These are phyloP conservation scores for Anthoscopus minutus DNA, from an alignment of 2,113 vertebrate species.

Conservation along the genomic window DNA sequence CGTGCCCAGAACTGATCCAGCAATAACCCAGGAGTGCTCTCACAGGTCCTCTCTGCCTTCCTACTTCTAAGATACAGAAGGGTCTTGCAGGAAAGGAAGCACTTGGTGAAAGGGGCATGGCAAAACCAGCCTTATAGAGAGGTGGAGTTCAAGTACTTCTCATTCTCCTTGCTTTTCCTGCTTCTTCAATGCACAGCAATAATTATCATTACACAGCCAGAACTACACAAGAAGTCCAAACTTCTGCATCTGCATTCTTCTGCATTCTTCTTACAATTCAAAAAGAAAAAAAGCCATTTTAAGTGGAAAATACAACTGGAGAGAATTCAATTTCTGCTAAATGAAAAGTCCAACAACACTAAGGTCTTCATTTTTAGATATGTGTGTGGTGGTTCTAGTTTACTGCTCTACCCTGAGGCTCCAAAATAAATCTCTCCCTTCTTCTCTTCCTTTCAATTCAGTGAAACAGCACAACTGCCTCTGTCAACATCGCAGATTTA, in stretches of 20 bases:
- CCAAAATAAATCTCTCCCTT: slow-evolving; percentile 14
- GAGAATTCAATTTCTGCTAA: neutral
- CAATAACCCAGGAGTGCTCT: neutral
- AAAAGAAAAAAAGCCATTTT: neutral
- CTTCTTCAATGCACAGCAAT: neutral
- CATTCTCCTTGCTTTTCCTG: neutral
- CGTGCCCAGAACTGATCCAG: neutral
- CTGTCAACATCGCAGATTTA: slow-evolving; percentile 22
- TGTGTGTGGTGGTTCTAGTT: neutral
- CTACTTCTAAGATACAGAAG: neutral
- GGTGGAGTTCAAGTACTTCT: neutral
- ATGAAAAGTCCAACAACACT: neutral
- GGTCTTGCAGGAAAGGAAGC: neutral
- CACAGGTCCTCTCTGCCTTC: neutral
- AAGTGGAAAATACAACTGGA: neutral
- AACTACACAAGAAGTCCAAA: neutral
- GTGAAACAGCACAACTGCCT: neutral
- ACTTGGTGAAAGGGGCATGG: neutral
- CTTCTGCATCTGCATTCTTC: neutral
- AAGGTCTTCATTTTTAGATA: neutral
- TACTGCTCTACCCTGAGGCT: neutral
- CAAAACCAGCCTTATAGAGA: neutral
- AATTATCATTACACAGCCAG: neutral
- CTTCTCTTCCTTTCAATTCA: neutral
- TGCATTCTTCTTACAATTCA: neutral